These are phyloP conservation scores for Anolis carolinensis DNA, from an alignment of 2,113 vertebrate genomes.

Conservation along the genomic window DNA sequence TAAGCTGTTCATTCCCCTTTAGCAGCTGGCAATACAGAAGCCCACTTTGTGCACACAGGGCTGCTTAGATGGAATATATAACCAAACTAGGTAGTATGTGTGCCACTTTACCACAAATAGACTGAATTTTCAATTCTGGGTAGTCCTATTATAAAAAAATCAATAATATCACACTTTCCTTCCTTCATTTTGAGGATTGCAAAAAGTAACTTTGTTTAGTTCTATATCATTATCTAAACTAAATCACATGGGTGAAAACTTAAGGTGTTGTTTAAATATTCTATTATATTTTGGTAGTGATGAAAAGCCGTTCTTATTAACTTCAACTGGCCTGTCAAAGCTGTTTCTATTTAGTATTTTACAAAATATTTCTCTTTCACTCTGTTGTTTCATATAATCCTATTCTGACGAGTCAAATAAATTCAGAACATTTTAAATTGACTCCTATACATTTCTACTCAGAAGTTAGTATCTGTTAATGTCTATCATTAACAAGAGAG, in stretches of 20 bases:
- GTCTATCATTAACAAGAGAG: not conserved
- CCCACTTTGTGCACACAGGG: constrained; percentile 5
- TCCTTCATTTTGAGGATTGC: not conserved
- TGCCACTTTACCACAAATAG: not conserved
- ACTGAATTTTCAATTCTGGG: not conserved
- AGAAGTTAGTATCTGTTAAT: not conserved
- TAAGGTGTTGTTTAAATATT: not conserved
- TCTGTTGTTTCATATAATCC: not conserved
- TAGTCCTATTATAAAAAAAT: not conserved
- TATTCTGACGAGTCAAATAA: not conserved
- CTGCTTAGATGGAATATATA: not conserved
- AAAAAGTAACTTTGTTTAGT: not conserved
- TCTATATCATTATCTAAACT: not conserved
- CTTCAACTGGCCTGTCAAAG: not conserved
- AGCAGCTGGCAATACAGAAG: constrained; percentile 21
- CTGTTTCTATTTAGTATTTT: not conserved
- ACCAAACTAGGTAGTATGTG: not conserved
- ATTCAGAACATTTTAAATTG: not conserved
- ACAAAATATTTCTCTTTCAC: not conserved
- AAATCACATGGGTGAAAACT: not conserved
- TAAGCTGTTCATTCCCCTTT: not conserved
- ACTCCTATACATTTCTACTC: not conserved
- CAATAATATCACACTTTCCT: not conserved
- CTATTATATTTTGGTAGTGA: not conserved
- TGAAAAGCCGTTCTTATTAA: not conserved